Evolutionary conservation across 2,888 invertebrate species (phyloP).

Genomic region (Scaptomyza caliginosa): DNA sequence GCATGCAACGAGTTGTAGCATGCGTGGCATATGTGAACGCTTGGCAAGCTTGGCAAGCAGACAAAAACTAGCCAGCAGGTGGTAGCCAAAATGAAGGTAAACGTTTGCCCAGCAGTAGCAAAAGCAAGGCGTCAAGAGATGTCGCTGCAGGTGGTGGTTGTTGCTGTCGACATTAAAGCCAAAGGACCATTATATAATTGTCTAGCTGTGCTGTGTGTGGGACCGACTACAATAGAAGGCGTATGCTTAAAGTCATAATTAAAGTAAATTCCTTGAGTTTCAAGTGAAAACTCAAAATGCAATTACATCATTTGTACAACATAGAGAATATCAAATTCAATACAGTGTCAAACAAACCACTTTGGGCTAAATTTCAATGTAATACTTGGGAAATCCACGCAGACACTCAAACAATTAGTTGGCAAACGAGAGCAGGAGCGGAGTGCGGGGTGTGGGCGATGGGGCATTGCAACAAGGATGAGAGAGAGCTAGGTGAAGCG

Average conservation of each 20-base stretch:
- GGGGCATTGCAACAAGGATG: conserved; percentile 10
- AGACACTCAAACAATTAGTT: conserved; percentile 68
- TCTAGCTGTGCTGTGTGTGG: neutral
- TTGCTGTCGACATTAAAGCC: neutral
- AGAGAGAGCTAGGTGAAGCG: conserved; percentile 18
- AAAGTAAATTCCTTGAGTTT: neutral
- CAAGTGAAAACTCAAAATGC: conserved; percentile 16
- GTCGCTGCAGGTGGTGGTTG: conserved; percentile 17
- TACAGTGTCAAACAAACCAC: conserved; percentile 20
- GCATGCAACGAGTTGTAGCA: neutral
- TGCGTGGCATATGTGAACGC: conserved; percentile 17
- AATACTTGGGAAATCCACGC: conserved; percentile 35
- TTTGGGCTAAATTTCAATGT: conserved; percentile 46
- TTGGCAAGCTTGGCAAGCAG: conserved; percentile 18
- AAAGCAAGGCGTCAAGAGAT: conserved; percentile 21
- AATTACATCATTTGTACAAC: conserved; percentile 59
- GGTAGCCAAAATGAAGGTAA: conserved; percentile 17
- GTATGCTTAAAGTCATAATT: neutral
- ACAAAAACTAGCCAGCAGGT: conserved; percentile 14
- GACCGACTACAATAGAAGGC: neutral
- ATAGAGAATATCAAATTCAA: conserved; percentile 35
- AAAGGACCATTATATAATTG: conserved; percentile 15
- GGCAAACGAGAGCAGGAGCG: conserved; percentile 9
- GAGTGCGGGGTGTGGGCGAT: conserved; percentile 2
- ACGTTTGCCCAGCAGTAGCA: conserved; percentile 3